Conservation (phyloP, 1,140 invertebrate species). For the Drosophila burlai region DNA sequence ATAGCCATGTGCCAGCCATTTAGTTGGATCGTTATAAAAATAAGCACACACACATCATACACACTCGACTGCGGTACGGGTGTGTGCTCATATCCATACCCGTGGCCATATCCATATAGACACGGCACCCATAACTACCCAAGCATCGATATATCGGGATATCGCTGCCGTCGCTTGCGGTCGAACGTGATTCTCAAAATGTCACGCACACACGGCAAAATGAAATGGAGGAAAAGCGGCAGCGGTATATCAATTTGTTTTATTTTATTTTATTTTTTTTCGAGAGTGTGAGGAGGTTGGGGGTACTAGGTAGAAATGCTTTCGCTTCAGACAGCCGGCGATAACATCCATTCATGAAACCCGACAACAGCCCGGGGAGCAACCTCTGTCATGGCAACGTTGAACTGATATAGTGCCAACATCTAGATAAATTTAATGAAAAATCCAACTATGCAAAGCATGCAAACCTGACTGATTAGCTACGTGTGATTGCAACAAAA, state of each 20-base stretch:
- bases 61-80: conserved; percentile 11
- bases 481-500: conserved; percentile 28
- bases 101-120: conserved; percentile 48
- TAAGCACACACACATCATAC: conserved; percentile 3
- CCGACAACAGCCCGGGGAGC: conserved; percentile 7
- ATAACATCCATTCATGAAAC: conserved; percentile 68
- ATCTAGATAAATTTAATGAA: conserved; percentile 29
- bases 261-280: conserved; percentile 8
- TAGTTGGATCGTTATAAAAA: conserved; percentile 64
- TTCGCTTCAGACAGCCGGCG: conserved; percentile 30
- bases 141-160: conserved; percentile 59
- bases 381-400: conserved; percentile 31
- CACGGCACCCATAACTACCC: conserved; percentile 47
- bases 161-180: conserved; percentile 54
- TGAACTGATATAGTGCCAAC: conserved; percentile 34
- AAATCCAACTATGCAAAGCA: conserved; percentile 24
- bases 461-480: conserved; percentile 9
- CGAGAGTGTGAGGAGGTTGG: not conserved
- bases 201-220: conserved; percentile 66
- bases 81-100: conserved; percentile 25
- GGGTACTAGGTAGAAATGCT: conserved; percentile 24
- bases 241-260: conserved; percentile 51
- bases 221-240: conserved; percentile 37
- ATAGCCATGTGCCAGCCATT: conserved; percentile 53
- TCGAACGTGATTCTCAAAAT: conserved; percentile 80